Conservation (phyloP, 1,140 invertebrate genomes). For the Ostrea edulis region DNA sequence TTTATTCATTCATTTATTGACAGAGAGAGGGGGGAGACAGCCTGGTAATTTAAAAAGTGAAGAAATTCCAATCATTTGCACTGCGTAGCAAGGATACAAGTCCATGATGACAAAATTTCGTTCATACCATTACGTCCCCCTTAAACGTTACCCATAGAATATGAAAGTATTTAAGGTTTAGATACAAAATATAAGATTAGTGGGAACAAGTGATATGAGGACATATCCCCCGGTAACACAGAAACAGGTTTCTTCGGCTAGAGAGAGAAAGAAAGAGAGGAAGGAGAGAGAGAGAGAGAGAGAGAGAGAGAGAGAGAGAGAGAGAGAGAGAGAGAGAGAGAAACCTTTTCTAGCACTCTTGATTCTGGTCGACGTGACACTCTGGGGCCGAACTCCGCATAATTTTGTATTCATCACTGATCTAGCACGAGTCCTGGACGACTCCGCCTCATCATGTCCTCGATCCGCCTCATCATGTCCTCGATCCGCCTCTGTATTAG, state of each 20-base stretch:
- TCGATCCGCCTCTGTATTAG: background rate
- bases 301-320: slow-evolving; percentile 1
- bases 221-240: background rate
- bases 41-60: too few species aligned
- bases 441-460: background rate
- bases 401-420: background rate
- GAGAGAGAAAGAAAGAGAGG: slow-evolving; percentile 17
- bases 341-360: background rate
- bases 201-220: too few species aligned
- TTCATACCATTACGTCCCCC: too few species aligned
- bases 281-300: background rate
- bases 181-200: too few species aligned
- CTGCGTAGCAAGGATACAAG: too few species aligned
- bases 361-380: background rate
- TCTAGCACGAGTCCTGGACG: background rate
- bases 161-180: too few species aligned
- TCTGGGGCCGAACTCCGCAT: background rate
- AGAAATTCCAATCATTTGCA: too few species aligned
- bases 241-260: background rate
- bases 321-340: background rate
- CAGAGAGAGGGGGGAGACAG: background rate
- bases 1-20: background rate
- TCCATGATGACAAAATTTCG: too few species aligned
- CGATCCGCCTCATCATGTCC: background rate
- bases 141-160: too few species aligned